Conservation (phyloP, 2,888 invertebrate genomes). For the Tetranychus truncatus region DNA sequence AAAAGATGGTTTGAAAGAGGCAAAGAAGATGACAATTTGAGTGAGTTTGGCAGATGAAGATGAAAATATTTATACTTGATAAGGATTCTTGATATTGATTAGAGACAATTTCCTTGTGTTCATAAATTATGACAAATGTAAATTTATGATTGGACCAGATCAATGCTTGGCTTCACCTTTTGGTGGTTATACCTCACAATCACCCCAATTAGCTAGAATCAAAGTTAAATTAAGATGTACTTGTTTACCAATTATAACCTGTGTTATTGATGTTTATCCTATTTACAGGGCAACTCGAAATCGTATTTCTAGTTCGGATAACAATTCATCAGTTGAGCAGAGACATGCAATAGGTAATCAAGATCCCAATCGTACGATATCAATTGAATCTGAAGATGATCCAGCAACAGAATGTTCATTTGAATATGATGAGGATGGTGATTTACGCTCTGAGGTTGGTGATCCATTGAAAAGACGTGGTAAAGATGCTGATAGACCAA, state of each 20-base stretch:
- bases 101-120: neutral
- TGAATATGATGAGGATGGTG: slow-evolving; percentile 9
- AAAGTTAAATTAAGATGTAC: neutral
- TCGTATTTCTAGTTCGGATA: neutral
- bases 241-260: neutral
- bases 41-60: neutral
- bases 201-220: neutral
- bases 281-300: neutral
- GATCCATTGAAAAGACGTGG: neutral
- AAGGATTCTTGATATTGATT: neutral
- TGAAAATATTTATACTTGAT: neutral
- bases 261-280: neutral
- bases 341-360: neutral
- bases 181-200: neutral
- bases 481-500: neutral
- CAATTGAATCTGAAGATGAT: slow-evolving; percentile 5
- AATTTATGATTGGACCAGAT: neutral
- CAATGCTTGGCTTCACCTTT: neutral
- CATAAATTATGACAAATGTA: neutral
- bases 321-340: neutral
- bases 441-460: neutral
- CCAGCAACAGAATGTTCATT: slow-evolving; percentile 9
- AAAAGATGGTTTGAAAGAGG: too few relatives aligned
- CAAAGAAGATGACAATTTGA: neutral
- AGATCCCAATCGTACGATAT: neutral